Base-by-base conservation (phyloP, 2,113 vertebrate species). In the Crotalus tigris region DNA sequence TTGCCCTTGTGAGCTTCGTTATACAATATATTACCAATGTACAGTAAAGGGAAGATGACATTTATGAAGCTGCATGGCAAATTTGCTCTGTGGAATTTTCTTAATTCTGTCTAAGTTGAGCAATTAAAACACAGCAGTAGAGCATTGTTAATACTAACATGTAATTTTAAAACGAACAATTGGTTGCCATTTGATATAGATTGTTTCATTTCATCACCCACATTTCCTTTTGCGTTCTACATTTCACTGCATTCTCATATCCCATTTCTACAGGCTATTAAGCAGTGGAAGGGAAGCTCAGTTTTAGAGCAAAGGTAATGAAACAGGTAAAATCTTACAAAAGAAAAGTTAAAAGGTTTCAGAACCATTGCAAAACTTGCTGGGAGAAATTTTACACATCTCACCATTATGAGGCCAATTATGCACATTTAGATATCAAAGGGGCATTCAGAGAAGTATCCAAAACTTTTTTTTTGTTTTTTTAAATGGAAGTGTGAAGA, bases 401-500 rank as follows among this genome's bases (percentile, higher is more conserved):
- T 92, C 51, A 33, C 21, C 24, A 15, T 92, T 89, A 81, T 8
- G 53, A 8, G 53, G 33, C 54, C 81, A 64, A 64, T 58, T 87
- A 93, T 87, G 6, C n/a, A 86, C 54, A 81, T 49, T 86, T 86
- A 54, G 12, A 61, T 10, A 92, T 85, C 58, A 64, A 95, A 88
- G 93, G 57, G 92, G 57, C 57, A 90, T 19, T 61, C 58, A 87
- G 58, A 93, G 57, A 90, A 64, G 81, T 24, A 86, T 53, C 51
- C 46, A 59, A 81, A 90, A 90, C 89, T 75, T 33, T 39, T 88
- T 91, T 55, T 12, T 17, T 57, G 55, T 51, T 19, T 57, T 57
- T 57, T 96, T 94, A 96, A 94, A 3, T 92, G 92, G 92, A 87
- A 91, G 94, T 90, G 7, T 93, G 94, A 95, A 93, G 0, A 1